phyloP scores from a whole-genome alignment of 2,888 invertebrate genomes.

The Mimumesa dahlbomi region DNA sequence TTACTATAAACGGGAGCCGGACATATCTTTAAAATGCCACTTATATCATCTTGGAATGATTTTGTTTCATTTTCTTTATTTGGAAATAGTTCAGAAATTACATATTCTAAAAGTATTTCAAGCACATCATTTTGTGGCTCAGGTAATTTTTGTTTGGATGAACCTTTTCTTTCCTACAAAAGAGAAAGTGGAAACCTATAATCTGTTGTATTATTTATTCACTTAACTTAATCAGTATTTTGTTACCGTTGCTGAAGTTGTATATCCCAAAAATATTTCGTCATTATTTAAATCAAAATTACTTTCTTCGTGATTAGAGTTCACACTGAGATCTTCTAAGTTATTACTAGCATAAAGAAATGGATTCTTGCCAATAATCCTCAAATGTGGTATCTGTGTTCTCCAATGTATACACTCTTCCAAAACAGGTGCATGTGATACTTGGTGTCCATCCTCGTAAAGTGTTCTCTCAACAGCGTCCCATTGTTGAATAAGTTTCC shows the following conservation, averaged over 20 bases:
- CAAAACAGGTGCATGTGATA: constrained; percentile 52
- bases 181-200: background rate
- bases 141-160: constrained; percentile 29
- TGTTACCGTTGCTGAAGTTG: constrained; percentile 40
- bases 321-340: background rate
- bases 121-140: constrained; percentile 67
- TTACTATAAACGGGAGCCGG: constrained; percentile 68
- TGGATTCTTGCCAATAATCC: constrained; percentile 61
- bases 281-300: constrained; percentile 31
- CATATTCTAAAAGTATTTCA: constrained; percentile 69
- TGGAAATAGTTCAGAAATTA: constrained; percentile 67
- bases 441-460: constrained; percentile 68
- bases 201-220: background rate
- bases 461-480: constrained; percentile 71
- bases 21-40: constrained; percentile 68
- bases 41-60: constrained; percentile 59
- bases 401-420: constrained; percentile 77
- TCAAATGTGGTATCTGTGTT: constrained; percentile 72
- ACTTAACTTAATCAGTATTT: background rate
- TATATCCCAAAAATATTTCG: constrained; percentile 44
- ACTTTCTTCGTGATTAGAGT: constrained; percentile 12
- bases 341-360: background rate
- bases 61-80: constrained; percentile 61
- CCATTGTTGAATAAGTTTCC: constrained; percentile 73
- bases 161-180: constrained; percentile 59